phyloP scores from a whole-genome alignment of 2,888 invertebrate species.

The Aleiodes testaceus region DNA sequence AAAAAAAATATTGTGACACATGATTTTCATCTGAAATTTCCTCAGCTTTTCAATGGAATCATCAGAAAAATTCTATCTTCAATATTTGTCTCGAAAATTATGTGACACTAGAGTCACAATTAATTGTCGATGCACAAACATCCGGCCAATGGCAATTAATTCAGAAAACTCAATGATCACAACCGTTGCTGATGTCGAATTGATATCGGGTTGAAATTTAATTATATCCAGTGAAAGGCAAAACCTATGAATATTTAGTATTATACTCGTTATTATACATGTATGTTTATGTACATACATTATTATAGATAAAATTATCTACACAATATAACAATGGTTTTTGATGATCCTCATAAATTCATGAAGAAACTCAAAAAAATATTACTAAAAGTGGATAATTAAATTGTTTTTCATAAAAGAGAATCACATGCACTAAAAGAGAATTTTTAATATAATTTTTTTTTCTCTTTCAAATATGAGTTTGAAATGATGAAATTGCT shows the following conservation, averaged over 20 bases:
- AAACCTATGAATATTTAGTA: conserved; percentile 45
- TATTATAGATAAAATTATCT: conserved; percentile 7
- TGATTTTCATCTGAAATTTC: no score
- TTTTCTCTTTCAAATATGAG: no score
- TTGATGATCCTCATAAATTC: not conserved
- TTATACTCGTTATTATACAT: conserved; percentile 13
- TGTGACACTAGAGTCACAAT: conserved; percentile 8
- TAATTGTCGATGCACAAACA: conserved; percentile 20
- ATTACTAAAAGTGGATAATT: conserved; percentile 4
- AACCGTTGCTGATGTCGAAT: conserved; percentile 46
- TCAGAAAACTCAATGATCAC: conserved; percentile 36
- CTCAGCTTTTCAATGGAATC: no score
- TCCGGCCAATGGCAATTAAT: conserved; percentile 32
- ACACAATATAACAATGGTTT: not conserved
- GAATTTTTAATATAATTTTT: not conserved
- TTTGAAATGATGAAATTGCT: no score
- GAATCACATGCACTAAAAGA: not conserved
- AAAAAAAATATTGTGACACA: no score
- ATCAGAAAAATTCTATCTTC: no score
- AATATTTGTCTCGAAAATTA: not conserved
- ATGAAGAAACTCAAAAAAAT: not conserved
- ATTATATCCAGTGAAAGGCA: conserved; percentile 44
- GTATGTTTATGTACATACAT: conserved; percentile 12
- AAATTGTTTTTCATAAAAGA: conserved; percentile 62
- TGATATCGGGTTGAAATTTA: conserved; percentile 51